Evolutionary conservation across 1,140 invertebrate genomes (phyloP).

Genomic region (Wasmannia auropunctata): DNA sequence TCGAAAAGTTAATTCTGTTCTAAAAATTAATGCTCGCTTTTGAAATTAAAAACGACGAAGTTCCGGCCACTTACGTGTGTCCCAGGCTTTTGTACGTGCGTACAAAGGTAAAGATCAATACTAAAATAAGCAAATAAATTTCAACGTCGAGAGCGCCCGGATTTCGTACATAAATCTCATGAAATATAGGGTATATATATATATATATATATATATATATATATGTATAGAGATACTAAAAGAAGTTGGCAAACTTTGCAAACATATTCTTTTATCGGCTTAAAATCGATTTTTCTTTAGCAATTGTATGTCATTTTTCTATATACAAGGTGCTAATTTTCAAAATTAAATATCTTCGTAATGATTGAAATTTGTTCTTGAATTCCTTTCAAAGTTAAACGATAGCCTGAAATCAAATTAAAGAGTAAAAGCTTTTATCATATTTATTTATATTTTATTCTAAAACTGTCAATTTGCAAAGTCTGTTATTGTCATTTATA

Average conservation of each 20-base stretch:
- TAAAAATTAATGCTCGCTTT: neutral
- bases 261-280: conserved; percentile 28
- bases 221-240: conserved; percentile 23
- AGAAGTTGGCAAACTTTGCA: conserved; percentile 39
- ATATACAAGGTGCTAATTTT: neutral
- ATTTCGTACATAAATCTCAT: conserved; percentile 34
- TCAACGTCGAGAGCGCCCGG: neutral
- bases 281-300: neutral
- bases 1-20: neutral
- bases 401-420: neutral
- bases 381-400: neutral
- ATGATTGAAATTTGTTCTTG: no score
- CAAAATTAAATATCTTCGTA: neutral
- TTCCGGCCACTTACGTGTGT: neutral
- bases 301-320: neutral
- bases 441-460: neutral
- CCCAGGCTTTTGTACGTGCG: neutral
- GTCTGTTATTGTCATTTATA: neutral
- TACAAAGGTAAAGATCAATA: conserved; percentile 35
- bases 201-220: conserved; percentile 2
- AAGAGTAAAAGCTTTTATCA: neutral
- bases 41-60: neutral
- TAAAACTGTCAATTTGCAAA: neutral
- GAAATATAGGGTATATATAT: conserved; percentile 30
- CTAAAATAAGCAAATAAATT: conserved; percentile 35